Evolutionary conservation across 1,140 invertebrate species (phyloP).

Genomic region (Aporrectodea caliginosa): DNA sequence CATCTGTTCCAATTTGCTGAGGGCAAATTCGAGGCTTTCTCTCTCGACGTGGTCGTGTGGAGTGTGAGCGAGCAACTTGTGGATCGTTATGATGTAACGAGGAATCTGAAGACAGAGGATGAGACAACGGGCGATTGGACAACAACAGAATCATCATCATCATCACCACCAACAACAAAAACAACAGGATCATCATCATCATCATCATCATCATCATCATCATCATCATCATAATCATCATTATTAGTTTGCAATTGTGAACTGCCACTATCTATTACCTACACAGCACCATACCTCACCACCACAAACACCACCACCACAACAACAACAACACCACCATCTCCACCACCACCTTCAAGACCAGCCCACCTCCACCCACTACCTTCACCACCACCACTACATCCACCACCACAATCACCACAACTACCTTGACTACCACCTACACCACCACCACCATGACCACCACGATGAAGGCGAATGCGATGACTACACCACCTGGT

Average conservation of each 20-base stretch:
- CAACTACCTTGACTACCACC: background rate
- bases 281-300: background rate
- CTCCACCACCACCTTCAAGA: background rate
- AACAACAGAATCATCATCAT: background rate
- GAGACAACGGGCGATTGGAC: background rate
- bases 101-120: constrained; percentile 66
- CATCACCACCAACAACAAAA: constrained; percentile 10
- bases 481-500: too few species aligned
- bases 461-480: too few species aligned
- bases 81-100: constrained; percentile 84
- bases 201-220: constrained; percentile 33
- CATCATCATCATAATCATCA: constrained; percentile 28
- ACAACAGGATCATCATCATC: constrained; percentile 19
- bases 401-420: background rate
- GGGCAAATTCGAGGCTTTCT: constrained; percentile 80
- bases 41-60: constrained; percentile 92
- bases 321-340: background rate
- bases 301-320: background rate
- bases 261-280: background rate
- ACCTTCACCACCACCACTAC: background rate
- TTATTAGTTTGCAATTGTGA: background rate
- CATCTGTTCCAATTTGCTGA: constrained; percentile 82
- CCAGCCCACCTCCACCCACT: background rate
- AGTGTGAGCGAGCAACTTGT: constrained; percentile 85
- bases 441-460: background rate